phyloP scores from a whole-genome alignment of 2,113 vertebrate genomes.

The Esox niger region DNA sequence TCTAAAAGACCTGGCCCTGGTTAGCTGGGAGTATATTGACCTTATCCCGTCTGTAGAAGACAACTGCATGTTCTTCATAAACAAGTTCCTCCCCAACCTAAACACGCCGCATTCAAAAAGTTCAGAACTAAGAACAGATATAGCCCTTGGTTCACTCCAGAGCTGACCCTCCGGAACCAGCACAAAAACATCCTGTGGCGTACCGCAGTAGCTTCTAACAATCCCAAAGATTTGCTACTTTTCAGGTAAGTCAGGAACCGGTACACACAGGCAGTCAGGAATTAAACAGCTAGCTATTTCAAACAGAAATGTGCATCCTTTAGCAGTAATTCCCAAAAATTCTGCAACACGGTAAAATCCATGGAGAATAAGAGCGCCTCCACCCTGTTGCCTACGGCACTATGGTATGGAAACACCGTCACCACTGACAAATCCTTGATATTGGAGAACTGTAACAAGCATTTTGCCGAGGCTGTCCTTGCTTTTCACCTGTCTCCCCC shows the following conservation, averaged over 20 bases:
- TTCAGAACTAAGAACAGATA: neutral
- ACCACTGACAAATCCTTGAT: no score
- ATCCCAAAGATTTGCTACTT: neutral
- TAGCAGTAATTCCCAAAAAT: no score
- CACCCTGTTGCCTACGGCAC: no score
- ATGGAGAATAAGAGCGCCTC: slow-evolving; percentile 3
- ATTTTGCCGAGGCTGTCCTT: no score
- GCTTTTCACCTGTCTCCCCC: no score
- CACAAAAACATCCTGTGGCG: neutral
- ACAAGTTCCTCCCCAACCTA: neutral
- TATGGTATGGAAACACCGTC: no score
- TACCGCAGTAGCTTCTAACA: neutral
- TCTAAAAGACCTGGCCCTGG: no score
- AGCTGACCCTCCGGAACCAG: neutral
- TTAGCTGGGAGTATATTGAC: no score
- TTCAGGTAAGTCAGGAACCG: slow-evolving; percentile 1
- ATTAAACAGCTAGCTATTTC: neutral
- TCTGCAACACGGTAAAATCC: neutral
- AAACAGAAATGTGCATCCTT: neutral
- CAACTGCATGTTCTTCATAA: no score
- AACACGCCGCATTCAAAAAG: neutral
- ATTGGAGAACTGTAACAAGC: no score
- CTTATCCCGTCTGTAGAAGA: no score
- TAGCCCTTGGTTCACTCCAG: neutral
- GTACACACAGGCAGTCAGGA: neutral